Conservation (phyloP, 2,888 invertebrate species). For the Julus scanicus region DNA sequence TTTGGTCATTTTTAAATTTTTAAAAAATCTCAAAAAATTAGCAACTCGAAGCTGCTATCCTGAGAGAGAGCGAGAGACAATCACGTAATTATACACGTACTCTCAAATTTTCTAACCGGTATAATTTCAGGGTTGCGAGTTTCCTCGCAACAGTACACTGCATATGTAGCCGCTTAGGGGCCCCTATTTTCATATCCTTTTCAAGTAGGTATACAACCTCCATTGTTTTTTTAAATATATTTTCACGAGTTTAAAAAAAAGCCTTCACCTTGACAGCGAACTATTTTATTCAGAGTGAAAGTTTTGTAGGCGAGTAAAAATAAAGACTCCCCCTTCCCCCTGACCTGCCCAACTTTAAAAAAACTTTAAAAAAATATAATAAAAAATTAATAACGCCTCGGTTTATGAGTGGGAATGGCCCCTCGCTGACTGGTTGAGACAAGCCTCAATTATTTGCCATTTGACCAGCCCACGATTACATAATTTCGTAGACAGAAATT, state of each 20-base stretch:
- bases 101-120: slow-evolving; percentile 27
- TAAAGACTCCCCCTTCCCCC: no score
- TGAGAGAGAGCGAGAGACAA: slow-evolving; percentile 40
- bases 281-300: not conserved
- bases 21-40: not conserved
- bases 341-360: not conserved
- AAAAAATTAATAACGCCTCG: slow-evolving; percentile 36
- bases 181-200: slow-evolving; percentile 29
- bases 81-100: slow-evolving; percentile 3
- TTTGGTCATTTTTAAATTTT: not conserved
- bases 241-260: not conserved
- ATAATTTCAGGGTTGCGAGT: slow-evolving; percentile 34
- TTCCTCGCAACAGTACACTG: slow-evolving; percentile 6
- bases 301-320: not conserved
- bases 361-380: not conserved
- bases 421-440: not conserved
- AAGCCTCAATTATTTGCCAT: slow-evolving; percentile 41
- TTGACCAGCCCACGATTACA: slow-evolving; percentile 48
- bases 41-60: not conserved
- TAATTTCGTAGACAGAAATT: not conserved
- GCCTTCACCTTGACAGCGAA: slow-evolving; percentile 29
- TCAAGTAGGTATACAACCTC: not conserved
- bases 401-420: slow-evolving; percentile 50
- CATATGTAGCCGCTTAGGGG: not conserved
- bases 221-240: not conserved